Conservation (phyloP, 2,113 vertebrate species). For the Gasterosteus nipponicus region DNA sequence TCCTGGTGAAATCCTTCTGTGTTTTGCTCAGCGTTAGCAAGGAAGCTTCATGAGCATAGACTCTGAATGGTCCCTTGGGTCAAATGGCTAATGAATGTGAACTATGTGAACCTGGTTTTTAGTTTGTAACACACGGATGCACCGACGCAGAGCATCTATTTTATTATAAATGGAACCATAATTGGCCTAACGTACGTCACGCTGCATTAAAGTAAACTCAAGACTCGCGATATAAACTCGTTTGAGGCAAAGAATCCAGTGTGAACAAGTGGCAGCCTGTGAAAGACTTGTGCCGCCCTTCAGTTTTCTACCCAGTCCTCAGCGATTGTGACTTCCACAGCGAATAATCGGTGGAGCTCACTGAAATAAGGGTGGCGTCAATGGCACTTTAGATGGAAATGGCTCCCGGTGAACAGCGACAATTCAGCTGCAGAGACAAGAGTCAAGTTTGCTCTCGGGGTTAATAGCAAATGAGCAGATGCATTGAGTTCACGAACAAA, state of each 20-base stretch:
- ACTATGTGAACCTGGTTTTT: slow-evolving; percentile 45
- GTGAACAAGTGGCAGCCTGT: not conserved
- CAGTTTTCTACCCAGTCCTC: not conserved
- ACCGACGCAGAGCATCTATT: no score
- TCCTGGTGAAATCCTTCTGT: slow-evolving; percentile 17
- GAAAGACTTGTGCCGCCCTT: not conserved
- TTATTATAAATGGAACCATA: no score
- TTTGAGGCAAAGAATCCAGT: not conserved
- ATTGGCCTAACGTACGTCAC: no score
- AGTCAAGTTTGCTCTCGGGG: slow-evolving; percentile 4
- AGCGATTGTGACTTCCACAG: not conserved
- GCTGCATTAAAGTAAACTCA: not conserved
- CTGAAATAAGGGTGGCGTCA: slow-evolving; percentile 26
- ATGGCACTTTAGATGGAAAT: slow-evolving; percentile 3
- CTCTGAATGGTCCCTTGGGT: slow-evolving; percentile 11
- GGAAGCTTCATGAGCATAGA: not conserved
- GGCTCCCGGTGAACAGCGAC: slow-evolving; percentile 1
- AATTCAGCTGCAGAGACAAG: slow-evolving; percentile 4
- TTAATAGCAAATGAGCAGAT: slow-evolving; percentile 12
- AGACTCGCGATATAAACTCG: not conserved
- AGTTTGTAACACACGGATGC: not conserved
- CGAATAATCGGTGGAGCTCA: slow-evolving; percentile 23
- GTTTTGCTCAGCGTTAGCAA: no score
- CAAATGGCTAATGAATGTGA: slow-evolving; percentile 31
- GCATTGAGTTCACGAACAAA: slow-evolving; percentile 15